A percentile compares a stretch with the other conserved stretches of the same genome.
These are phyloP conservation scores for Rhabdomys dilectus DNA, from an alignment of 2,113 vertebrate species.

Conservation along the genomic window DNA sequence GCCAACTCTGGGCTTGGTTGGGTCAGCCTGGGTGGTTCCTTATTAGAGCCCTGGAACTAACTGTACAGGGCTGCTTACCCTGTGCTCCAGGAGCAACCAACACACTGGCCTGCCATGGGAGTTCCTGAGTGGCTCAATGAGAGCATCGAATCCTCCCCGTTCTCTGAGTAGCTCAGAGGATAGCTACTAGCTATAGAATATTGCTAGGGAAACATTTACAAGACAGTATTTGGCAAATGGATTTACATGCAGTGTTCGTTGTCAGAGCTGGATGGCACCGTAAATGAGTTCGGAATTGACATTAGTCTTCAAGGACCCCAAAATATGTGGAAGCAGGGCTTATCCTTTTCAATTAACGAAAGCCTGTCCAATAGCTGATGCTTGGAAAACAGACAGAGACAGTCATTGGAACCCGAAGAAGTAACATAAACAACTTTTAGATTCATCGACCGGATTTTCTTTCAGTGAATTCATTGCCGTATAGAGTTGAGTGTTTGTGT, in stretches of 20 bases:
- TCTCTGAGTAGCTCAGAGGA: neutral
- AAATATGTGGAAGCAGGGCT: neutral
- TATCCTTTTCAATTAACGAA: neutral
- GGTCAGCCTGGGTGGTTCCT: neutral
- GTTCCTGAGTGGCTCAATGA: neutral
- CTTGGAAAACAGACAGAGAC: neutral
- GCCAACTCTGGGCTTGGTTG: neutral
- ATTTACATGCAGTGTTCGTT: neutral
- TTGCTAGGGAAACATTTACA: neutral
- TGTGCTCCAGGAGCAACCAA: neutral
- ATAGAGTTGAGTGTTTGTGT: conserved; percentile 15
- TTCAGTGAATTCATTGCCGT: neutral
- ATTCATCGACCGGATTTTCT: neutral
- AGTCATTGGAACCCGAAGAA: neutral
- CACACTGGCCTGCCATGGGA: neutral
- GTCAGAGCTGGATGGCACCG: neutral
- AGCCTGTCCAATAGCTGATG: neutral
- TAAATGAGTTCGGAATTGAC: neutral
- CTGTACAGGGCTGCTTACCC: neutral
- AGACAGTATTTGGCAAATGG: neutral
- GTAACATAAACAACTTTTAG: conserved; percentile 4
- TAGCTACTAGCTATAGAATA: neutral
- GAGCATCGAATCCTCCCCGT: neutral
- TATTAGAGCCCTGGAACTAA: neutral
- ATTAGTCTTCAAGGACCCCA: neutral